A percentile compares a stretch with the other conserved stretches of the same genome.
Conservation (phyloP, 1,140 invertebrate genomes). For the Bombus turneri region DNA sequence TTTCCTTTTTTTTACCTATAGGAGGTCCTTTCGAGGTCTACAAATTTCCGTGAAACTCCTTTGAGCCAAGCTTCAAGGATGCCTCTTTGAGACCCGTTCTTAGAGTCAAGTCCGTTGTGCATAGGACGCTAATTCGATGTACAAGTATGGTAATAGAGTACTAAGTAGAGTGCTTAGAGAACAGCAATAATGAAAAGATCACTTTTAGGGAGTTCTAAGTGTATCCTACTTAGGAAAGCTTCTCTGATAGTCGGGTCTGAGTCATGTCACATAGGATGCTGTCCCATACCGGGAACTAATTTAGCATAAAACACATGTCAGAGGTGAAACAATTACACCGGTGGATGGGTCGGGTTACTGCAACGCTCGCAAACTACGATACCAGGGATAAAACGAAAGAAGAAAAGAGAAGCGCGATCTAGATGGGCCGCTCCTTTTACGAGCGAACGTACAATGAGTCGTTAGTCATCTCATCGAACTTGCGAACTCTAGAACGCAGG, state of each 20-base stretch:
- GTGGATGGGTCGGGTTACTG: constrained; percentile 10
- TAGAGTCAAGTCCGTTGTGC: not conserved
- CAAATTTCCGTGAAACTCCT: not conserved
- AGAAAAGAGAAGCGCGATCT: not conserved
- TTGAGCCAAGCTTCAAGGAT: not conserved
- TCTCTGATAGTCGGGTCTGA: not conserved
- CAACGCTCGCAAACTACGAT: constrained; percentile 15
- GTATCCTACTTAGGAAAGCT: not conserved
- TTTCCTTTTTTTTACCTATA: not conserved
- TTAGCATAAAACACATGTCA: constrained; percentile 13
- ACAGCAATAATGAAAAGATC: not conserved
- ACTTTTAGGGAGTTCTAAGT: not conserved
- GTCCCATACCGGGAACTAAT: not conserved
- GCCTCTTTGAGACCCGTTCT: not conserved
- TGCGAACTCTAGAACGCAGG: not conserved
- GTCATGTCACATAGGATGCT: not conserved
- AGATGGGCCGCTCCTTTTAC: not conserved
- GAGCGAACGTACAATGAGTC: constrained; percentile 35
- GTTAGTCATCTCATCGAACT: constrained; percentile 46
- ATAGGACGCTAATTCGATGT: not conserved
- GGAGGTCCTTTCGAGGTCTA: not conserved
- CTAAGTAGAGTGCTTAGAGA: not conserved
- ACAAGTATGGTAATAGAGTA: not conserved
- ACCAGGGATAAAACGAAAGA: not conserved
- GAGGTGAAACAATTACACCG: constrained; percentile 31